phyloP scores from a whole-genome alignment of 2,888 invertebrate species.

The Euplagia quadripunctaria region DNA sequence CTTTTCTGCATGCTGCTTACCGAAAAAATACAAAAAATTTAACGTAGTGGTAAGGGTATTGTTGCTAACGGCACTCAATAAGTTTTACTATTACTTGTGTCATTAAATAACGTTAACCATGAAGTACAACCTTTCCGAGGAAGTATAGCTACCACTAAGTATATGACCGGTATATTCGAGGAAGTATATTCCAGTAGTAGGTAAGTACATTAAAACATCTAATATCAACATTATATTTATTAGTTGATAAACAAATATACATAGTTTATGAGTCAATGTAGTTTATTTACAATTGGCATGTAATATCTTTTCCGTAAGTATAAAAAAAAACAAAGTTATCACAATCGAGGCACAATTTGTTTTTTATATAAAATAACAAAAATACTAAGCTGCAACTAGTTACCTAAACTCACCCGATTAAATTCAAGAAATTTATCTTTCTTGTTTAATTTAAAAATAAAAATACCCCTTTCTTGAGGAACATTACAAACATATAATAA shows the following conservation, averaged over 20 bases:
- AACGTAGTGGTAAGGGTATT: too few relatives aligned
- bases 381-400: constrained; percentile 1
- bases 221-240: constrained; percentile 41
- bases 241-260: constrained; percentile 35
- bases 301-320: constrained; percentile 17
- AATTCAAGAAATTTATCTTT: background rate
- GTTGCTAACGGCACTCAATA: background rate
- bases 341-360: constrained; percentile 42
- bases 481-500: background rate
- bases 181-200: too few relatives aligned
- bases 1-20: too few relatives aligned
- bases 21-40: too few relatives aligned
- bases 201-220: constrained; percentile 7
- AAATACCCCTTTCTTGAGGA: background rate
- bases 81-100: background rate
- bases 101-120: background rate
- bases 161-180: too few relatives aligned
- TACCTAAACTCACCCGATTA: background rate
- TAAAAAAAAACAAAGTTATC: constrained; percentile 37
- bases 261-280: constrained; percentile 23
- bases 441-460: background rate
- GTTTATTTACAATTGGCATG: constrained; percentile 28
- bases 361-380: constrained; percentile 20
- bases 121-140: background rate
- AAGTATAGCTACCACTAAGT: background rate